phyloP scores from a whole-genome alignment of 1,140 invertebrate species.

The Rhagoletis pomonella region DNA sequence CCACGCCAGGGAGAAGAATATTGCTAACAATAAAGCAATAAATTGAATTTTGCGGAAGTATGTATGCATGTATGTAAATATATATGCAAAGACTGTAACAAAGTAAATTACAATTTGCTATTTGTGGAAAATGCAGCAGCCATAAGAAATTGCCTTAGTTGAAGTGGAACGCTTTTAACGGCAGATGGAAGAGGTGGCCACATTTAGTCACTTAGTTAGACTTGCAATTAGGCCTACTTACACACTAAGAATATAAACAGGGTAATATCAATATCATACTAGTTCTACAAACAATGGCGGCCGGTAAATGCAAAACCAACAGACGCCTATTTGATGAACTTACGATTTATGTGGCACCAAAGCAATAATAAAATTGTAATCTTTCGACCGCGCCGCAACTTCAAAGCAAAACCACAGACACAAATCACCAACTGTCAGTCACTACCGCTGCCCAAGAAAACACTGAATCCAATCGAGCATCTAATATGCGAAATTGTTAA shows the following conservation, averaged over 20 bases:
- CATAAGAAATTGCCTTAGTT: constrained; percentile 42
- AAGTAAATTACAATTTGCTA: constrained; percentile 6
- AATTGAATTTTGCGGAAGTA: constrained; percentile 30
- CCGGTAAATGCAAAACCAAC: too few relatives aligned
- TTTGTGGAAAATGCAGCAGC: constrained; percentile 10
- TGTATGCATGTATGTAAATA: background rate
- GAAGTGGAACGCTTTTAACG: constrained; percentile 29
- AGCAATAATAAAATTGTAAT: background rate
- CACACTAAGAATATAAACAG: too few relatives aligned
- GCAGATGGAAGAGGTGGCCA: background rate
- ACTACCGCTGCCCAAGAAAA: background rate
- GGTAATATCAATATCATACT: too few relatives aligned
- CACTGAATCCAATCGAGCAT: background rate
- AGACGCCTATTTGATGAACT: background rate
- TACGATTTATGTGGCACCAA: background rate
- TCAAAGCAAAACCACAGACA: background rate
- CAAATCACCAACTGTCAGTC: background rate
- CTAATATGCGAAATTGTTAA: background rate
- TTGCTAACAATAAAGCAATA: constrained; percentile 10
- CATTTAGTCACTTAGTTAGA: too few relatives aligned
- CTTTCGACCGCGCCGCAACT: background rate
- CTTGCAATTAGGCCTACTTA: too few relatives aligned
- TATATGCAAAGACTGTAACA: background rate
- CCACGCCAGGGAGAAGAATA: background rate
- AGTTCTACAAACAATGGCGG: background rate